Evolutionary conservation across 2,113 vertebrate genomes (phyloP), one percentile per base, ranked within the genome.

Genomic region (Pterocles burchelli): DNA sequence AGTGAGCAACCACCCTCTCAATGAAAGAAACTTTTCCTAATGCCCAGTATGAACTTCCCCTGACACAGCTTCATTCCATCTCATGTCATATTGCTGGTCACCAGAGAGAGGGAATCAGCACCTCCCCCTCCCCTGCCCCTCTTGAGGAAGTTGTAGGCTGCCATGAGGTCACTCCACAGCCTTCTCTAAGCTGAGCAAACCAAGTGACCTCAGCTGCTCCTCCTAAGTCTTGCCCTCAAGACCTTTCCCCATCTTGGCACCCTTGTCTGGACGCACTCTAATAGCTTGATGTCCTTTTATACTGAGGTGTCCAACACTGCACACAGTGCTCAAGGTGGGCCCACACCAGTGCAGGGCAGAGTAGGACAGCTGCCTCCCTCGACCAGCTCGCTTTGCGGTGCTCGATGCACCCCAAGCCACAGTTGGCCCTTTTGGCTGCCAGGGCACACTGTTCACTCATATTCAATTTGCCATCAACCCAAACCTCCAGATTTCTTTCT

Each of bases 41-140:
- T 41, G 41, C 41, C 41, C 41, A 41, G 41, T 41, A 41, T 41
- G 13, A 41, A 41, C 41, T 41, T 41, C 41, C 41, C 41, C 41
- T 41, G 13, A 41, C 41, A 41, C 41, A 41, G 38, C 41, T 61
- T 43, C 55, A 51, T 52, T 52, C 55, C 9, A 45, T 29, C 7
- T 58, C 0, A 0, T 45, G 36, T 71, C 36, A 25, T 24, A 10
- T 51, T 1, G 0, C 18, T 43, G 25, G 25, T 25, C 24, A 61
- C 25, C n/a, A 48, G 5, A 33, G 38, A 43, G 20, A 81, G 41
- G 38, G 38, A 13, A 31, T 36, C 41, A 36, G 41, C 43, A 68
- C n/a, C 13, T 58, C 21, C 9, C 6, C 5, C 43, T 48, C 13
- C 3, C 0, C 36, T 52, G 59, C 16, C 21, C 5, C 3, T 11